Percentiles rank a stretch among this genome's conserved stretches.
phyloP scores from a whole-genome alignment of 2,797 vertebrate genomes.

The Otolemur crassicaudatus region DNA sequence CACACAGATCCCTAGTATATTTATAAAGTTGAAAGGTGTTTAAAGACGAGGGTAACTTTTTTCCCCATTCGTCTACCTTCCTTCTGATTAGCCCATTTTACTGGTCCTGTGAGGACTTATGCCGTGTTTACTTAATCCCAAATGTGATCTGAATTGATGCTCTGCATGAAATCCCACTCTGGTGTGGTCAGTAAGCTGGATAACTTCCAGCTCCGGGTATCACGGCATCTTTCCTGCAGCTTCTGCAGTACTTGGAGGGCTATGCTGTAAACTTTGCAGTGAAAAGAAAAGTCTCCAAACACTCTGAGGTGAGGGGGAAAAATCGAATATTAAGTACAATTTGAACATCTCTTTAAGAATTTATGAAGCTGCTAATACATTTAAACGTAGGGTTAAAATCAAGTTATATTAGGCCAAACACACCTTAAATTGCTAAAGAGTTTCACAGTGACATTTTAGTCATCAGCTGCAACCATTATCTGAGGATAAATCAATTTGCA shows the following conservation, averaged over 20 bases:
- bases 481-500: slow-evolving; percentile 81
- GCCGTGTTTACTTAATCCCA: background rate
- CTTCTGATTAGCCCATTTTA: background rate
- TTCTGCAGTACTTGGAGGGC: background rate
- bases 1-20: background rate
- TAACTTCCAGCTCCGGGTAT: background rate
- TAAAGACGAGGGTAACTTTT: background rate
- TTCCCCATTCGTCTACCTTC: background rate
- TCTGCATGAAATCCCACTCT: background rate
- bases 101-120: background rate
- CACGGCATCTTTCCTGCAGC: background rate
- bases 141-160: background rate
- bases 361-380: slow-evolving; percentile 59
- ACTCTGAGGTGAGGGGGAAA: slow-evolving; percentile 45
- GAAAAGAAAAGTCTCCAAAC: slow-evolving; percentile 21
- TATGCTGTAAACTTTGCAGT: background rate
- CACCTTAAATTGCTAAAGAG: slow-evolving; percentile 73
- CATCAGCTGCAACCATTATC: slow-evolving; percentile 65
- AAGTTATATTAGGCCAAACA: slow-evolving; percentile 56
- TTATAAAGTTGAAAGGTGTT: background rate
- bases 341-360: slow-evolving; percentile 55
- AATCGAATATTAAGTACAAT: slow-evolving; percentile 55
- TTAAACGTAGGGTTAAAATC: slow-evolving; percentile 61
- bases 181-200: background rate
- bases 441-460: slow-evolving; percentile 81